A percentile compares a stretch with the other conserved stretches of the same genome.
Evolutionary conservation across 2,113 vertebrate genomes (phyloP).

Genomic region (Ameiurus melas): DNA sequence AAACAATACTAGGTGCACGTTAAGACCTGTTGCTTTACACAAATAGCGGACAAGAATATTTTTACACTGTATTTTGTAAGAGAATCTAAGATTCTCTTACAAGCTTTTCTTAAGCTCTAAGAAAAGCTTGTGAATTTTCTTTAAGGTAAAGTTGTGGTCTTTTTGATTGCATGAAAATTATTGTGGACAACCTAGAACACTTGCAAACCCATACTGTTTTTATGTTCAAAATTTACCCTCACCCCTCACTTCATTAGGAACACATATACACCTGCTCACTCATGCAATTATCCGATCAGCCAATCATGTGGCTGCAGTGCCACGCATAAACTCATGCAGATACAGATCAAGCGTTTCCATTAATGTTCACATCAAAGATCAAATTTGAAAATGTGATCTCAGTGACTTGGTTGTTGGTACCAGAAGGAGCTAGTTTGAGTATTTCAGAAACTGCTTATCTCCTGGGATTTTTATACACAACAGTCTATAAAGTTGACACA

Average conservation of each 20-base stretch:
- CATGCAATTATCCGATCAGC: not conserved
- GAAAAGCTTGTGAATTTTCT: not conserved
- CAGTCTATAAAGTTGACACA: too few species aligned
- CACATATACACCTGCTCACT: not conserved
- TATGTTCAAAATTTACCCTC: not conserved
- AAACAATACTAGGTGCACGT: too few species aligned
- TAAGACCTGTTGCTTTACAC: conserved; percentile 2
- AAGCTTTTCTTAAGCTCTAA: not conserved
- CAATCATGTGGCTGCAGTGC: not conserved
- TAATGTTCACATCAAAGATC: not conserved
- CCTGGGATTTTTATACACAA: too few species aligned
- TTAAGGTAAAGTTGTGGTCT: conserved; percentile 3
- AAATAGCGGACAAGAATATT: conserved; percentile 11
- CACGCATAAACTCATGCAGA: not conserved
- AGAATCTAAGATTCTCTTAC: too few species aligned
- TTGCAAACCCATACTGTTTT: not conserved
- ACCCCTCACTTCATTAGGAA: not conserved
- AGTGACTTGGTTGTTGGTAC: not conserved
- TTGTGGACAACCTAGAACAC: not conserved
- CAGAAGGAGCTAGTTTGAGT: not conserved
- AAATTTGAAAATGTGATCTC: not conserved
- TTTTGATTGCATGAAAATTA: not conserved
- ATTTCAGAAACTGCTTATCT: too few species aligned
- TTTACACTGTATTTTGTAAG: conserved; percentile 2
- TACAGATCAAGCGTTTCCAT: not conserved